phyloP scores from a whole-genome alignment of 2,113 vertebrate genomes.

The Rana temporaria region DNA sequence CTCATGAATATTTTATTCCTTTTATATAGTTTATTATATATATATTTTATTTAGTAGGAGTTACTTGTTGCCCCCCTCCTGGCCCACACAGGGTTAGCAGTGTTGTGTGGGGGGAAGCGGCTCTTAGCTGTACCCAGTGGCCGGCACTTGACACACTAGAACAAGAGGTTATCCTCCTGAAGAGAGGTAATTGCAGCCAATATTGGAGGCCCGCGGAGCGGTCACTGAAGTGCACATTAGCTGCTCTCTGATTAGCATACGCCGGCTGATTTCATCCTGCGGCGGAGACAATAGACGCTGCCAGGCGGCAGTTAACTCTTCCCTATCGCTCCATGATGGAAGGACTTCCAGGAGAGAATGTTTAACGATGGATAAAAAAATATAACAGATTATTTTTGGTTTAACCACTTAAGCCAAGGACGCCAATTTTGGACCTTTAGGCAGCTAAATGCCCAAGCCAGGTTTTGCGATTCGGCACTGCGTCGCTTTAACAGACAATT shows the following conservation, averaged over 20 bases:
- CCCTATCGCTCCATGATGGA: no score
- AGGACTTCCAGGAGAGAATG: background rate
- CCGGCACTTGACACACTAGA: background rate
- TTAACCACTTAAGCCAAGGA: no score
- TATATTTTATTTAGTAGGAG: background rate
- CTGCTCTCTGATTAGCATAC: slow-evolving; percentile 10
- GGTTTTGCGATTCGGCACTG: no score
- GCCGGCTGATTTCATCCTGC: background rate
- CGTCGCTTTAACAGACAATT: no score
- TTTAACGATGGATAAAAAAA: no score
- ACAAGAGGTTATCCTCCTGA: slow-evolving; percentile 21
- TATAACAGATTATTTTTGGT: background rate
- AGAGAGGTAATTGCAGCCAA: slow-evolving; percentile 30
- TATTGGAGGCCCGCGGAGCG: slow-evolving; percentile 8
- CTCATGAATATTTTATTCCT: no score
- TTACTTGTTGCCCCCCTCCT: background rate
- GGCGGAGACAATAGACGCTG: background rate
- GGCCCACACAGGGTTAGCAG: background rate
- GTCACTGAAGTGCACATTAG: slow-evolving; percentile 29
- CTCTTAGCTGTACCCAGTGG: background rate
- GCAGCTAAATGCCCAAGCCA: no score
- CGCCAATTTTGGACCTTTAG: no score
- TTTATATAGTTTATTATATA: no score
- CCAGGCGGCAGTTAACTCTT: background rate
- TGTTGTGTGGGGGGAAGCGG: no score